Base-by-base conservation (phyloP, 2,888 invertebrate species). In the Anthophora plumipes region DNA sequence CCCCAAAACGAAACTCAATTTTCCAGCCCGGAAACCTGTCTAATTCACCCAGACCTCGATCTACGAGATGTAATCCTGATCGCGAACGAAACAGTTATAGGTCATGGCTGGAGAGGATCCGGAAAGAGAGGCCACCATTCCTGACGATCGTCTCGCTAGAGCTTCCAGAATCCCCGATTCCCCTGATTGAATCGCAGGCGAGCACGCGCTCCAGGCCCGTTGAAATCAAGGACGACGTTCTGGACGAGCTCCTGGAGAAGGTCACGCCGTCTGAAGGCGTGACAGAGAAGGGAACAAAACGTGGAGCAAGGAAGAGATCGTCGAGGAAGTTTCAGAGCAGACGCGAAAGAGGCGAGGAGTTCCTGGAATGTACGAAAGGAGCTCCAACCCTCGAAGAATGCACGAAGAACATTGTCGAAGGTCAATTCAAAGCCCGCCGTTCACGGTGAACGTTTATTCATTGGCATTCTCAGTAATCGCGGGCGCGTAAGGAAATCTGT, bases 101-200 rank as follows among this genome's bases (percentile, higher is more conserved):
- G 79, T 91, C 88, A 20, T 92, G 92, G 92, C 74, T 92, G 37
- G 89, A 91, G 59, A 85, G 86, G 43, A 82, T 91, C 20, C 89
- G 90, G 59, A 91, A 89, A 22, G 92, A 92, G 63, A 88, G 87
- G 9, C 91, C 90, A 11, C 90, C 92, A 7, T 90, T 91, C 77
- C 83, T 92, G 68, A 92, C 92, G 72, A 91, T 92, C 77, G 91
- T 91, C 54, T 92, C 92, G 3, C 73, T 92, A 69, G 90, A 92
- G 73, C 88, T 92, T 54, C 92, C 92, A 39, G 92, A 92, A 55
- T 91, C 89, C 52, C 89, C 92, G 57, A 88, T 92, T 52, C 92
- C 92, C 12, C 72, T 92, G 83, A 91, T 92, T 79, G 91, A 92
- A 22, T 92, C 89, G 0, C 92, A 91, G 73, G 88, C 90, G 12